Base-by-base conservation (phyloP, 2,113 vertebrate genomes). In the Serilophus lunatus region DNA sequence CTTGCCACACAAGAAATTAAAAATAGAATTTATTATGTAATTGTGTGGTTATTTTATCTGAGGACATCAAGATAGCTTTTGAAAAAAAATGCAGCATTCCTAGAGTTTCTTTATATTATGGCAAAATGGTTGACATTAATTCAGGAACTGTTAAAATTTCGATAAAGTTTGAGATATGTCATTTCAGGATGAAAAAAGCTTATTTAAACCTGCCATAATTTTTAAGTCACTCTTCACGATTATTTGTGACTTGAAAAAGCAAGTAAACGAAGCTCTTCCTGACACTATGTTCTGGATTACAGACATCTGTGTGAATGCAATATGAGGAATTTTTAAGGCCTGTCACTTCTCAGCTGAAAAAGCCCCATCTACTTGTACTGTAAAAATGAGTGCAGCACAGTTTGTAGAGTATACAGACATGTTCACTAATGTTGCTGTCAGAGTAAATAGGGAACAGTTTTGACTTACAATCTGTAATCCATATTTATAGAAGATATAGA, bases 1-100 rank as follows among this genome's bases (percentile, higher is more conserved):
- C 57, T 90, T 88, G 31, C 50, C 54, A 83, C 74, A 71, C 64
- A 93, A 89, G 87, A 86, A 95, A 92, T 92, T 87, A 94, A 94
- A 60, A 49, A 47, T 45, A 59, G 40, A 86, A 87, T 95, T 74
- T 87, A 86, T 89, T 92, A 68, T 54, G 29, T 74, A 86, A 79
- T 81, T 65, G 61, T 64, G 47, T 83, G 68, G 8, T 6, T 91
- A 42, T 93, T 96, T 95, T 78, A 88, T 91, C 53, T 81, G 16
- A 85, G 51, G 72, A 45, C 23, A 82, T 93, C n/a, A 71, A 47
- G 31, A 26, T 91, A 38, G 33, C 45, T 76, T 90, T 93, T 80
- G 26, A 35, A 86, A 86, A 86, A 83, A 86, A 81, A 12, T 15
- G 12, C 33, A 65, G 9, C 44, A 49, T 66, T 90, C 49, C 14